Evolutionary conservation across 2,888 invertebrate genomes (phyloP).

Genomic region (Invenusta paracnida): DNA sequence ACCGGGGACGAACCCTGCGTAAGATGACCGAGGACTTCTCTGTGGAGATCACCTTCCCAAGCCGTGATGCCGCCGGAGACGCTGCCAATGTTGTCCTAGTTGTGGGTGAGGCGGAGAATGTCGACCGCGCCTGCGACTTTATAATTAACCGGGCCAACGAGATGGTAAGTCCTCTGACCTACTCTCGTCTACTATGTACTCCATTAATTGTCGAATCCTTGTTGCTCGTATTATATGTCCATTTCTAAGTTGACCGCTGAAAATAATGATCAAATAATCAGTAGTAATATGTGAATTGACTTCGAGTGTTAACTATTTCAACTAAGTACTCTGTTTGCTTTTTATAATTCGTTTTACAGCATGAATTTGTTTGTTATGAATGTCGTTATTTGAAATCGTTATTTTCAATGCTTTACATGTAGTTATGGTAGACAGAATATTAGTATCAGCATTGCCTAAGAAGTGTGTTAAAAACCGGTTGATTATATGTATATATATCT

Average conservation of each 20-base stretch:
- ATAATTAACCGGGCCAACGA: constrained; percentile 28
- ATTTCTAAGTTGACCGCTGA: not conserved
- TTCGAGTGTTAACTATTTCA: too few species aligned
- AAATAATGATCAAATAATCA: too few species aligned
- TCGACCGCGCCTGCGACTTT: constrained; percentile 17
- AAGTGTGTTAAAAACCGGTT: too few species aligned
- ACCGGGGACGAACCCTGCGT: constrained; percentile 20
- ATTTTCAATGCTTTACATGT: too few species aligned
- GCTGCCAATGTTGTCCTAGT: constrained; percentile 22
- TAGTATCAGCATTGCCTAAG: too few species aligned
- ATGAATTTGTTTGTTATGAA: too few species aligned
- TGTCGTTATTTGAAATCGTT: too few species aligned
- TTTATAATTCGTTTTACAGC: too few species aligned
- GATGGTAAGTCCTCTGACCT: constrained; percentile 28
- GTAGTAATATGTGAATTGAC: too few species aligned
- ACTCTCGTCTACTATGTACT: not conserved
- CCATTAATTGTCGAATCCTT: not conserved
- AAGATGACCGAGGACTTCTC: constrained; percentile 7
- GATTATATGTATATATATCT: too few species aligned
- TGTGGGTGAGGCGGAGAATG: constrained; percentile 5
- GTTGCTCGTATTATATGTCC: not conserved
- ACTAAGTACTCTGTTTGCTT: too few species aligned
- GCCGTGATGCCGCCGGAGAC: constrained; percentile 11
- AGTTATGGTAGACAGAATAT: too few species aligned
- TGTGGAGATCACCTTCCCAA: constrained; percentile 35